These are phyloP conservation scores for Acronicta leporina DNA, from an alignment of 2,888 invertebrate species.

Conservation along the genomic window DNA sequence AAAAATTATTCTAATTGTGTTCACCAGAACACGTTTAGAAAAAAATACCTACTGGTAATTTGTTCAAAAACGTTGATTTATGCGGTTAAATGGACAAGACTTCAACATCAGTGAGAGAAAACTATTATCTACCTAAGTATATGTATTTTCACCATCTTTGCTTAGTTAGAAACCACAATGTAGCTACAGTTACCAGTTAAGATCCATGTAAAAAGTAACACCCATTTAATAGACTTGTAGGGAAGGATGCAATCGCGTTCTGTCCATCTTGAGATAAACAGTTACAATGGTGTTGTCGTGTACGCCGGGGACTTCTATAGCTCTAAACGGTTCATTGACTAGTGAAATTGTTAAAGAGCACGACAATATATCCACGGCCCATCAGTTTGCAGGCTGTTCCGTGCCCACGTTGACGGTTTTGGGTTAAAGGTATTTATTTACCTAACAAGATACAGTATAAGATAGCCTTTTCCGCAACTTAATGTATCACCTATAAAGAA, in stretches of 20 bases:
- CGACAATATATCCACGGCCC: conserved; percentile 54
- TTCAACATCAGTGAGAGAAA: too few relatives aligned
- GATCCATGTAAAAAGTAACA: conserved; percentile 46
- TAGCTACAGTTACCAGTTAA: conserved; percentile 8
- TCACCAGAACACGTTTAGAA: too few relatives aligned
- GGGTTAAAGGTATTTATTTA: conserved; percentile 83
- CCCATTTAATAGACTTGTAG: conserved; percentile 54
- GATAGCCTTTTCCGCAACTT: conserved; percentile 71
- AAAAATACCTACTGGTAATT: too few relatives aligned
- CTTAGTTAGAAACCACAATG: too few relatives aligned
- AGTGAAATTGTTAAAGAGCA: conserved; percentile 60
- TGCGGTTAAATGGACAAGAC: too few relatives aligned
- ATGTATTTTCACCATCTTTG: too few relatives aligned
- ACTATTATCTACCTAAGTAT: too few relatives aligned
- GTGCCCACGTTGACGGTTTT: conserved; percentile 73
- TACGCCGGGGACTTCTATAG: conserved; percentile 45
- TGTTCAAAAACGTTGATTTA: too few relatives aligned
- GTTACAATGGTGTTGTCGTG: conserved; percentile 57
- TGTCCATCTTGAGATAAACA: conserved; percentile 59
- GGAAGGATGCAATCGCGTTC: conserved; percentile 56
- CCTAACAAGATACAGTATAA: conserved; percentile 72
- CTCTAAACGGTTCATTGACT: conserved; percentile 60
- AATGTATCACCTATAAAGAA: conserved; percentile 66
- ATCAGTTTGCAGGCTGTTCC: conserved; percentile 70
- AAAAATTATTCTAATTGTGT: too few relatives aligned